Conservation (phyloP, 2,113 vertebrate species). For the Paralichthys olivaceus region DNA sequence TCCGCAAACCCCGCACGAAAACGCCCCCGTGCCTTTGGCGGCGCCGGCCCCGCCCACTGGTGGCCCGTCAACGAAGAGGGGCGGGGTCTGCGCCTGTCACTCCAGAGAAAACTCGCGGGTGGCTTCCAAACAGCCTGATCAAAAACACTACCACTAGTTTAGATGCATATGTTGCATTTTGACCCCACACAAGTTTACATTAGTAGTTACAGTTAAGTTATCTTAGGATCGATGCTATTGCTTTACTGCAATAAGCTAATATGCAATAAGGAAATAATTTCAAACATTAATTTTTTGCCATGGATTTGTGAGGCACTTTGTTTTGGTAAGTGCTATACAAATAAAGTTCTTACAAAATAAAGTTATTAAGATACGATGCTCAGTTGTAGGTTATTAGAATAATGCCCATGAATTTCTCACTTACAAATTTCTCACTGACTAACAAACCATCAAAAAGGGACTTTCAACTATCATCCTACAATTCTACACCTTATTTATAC, state of each 20-base stretch:
- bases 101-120: conserved; percentile 1
- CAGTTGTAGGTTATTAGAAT: too few relatives aligned
- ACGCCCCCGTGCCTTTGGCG: conserved; percentile 78
- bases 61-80: conserved; percentile 62
- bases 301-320: too few relatives aligned
- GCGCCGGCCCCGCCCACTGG: conserved; percentile 65
- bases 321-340: too few relatives aligned
- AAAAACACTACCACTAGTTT: conserved; percentile 25
- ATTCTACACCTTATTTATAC: too few relatives aligned
- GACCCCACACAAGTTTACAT: neutral
- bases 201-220: neutral
- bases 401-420: too few relatives aligned
- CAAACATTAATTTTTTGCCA: too few relatives aligned
- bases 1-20: conserved; percentile 79
- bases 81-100: conserved; percentile 56
- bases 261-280: neutral
- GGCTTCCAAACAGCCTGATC: conserved; percentile 56
- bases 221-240: neutral
- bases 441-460: too few relatives aligned
- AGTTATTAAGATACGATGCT: too few relatives aligned
- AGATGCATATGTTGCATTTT: neutral
- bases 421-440: too few relatives aligned
- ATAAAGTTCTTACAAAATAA: too few relatives aligned
- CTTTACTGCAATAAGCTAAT: too few relatives aligned
- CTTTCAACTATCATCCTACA: too few relatives aligned